Conservation (phyloP, 1,140 invertebrate genomes). For the Bombus balteatus region DNA sequence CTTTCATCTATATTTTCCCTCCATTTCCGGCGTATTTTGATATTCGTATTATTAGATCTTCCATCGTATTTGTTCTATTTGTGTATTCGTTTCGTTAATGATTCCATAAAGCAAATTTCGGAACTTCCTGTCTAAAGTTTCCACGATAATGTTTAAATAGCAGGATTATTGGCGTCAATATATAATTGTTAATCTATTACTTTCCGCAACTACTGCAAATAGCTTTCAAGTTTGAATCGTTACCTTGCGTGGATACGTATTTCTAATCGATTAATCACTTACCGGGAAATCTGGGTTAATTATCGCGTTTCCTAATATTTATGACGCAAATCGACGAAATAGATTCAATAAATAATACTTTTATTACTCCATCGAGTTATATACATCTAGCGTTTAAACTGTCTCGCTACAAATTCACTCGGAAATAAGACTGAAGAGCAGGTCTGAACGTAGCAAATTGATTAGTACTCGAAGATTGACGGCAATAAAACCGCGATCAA, state of each 20-base stretch:
- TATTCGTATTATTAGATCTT: background rate
- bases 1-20: background rate
- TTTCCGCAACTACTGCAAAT: background rate
- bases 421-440: too few species aligned
- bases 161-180: background rate
- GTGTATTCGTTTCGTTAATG: background rate
- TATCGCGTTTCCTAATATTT: slow-evolving; percentile 1
- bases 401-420: too few species aligned
- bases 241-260: background rate
- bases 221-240: background rate
- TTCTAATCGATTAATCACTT: background rate
- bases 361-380: too few species aligned
- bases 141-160: background rate
- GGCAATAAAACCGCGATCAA: too few species aligned
- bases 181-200: background rate
- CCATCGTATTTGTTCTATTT: background rate
- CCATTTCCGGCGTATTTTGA: background rate
- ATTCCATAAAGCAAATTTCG: background rate
- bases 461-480: too few species aligned
- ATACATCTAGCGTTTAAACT: too few species aligned
- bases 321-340: background rate
- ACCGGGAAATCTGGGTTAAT: background rate
- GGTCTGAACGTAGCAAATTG: too few species aligned
- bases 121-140: background rate
- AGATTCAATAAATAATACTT: too few species aligned